Percentiles rank a stretch among this genome's conserved stretches.
Conservation (phyloP, 2,888 invertebrate genomes). For the Platynereis dumerilii region DNA sequence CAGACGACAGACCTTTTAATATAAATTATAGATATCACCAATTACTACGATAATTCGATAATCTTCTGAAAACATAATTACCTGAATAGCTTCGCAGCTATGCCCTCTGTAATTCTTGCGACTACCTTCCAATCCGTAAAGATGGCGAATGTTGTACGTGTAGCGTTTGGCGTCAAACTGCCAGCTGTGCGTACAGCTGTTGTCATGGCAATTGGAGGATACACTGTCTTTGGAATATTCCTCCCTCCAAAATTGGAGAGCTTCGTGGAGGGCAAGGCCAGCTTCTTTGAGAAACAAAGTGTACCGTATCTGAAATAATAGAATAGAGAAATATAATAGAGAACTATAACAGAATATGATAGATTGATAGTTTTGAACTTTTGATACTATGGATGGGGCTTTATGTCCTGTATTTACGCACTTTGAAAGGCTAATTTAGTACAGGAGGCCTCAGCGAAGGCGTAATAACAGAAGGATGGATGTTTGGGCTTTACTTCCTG, state of each 20-base stretch:
- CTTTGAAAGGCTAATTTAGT: no score
- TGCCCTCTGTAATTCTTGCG: constrained; percentile 71
- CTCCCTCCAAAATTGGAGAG: constrained; percentile 71
- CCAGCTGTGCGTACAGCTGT: constrained; percentile 72
- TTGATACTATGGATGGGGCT: no score
- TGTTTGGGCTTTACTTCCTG: no score
- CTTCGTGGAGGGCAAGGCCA: constrained; percentile 73
- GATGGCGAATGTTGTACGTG: constrained; percentile 74
- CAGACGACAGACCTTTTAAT: no score
- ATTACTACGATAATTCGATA: no score
- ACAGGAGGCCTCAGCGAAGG: no score
- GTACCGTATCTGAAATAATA: constrained; percentile 66
- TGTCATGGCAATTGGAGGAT: constrained; percentile 55
- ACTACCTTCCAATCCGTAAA: constrained; percentile 77
- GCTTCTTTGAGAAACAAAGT: constrained; percentile 76
- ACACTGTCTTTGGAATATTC: constrained; percentile 69
- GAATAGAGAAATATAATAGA: neutral
- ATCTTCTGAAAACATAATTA: no score
- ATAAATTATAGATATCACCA: no score
- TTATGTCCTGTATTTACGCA: no score
- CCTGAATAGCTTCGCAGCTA: constrained; percentile 71
- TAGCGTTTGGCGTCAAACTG: constrained; percentile 71
- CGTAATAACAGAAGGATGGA: no score
- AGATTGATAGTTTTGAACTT: neutral
- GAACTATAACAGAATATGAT: neutral